Evolutionary conservation across 2,797 vertebrate genomes (phyloP).

Genomic region (Anguilla marmorata): DNA sequence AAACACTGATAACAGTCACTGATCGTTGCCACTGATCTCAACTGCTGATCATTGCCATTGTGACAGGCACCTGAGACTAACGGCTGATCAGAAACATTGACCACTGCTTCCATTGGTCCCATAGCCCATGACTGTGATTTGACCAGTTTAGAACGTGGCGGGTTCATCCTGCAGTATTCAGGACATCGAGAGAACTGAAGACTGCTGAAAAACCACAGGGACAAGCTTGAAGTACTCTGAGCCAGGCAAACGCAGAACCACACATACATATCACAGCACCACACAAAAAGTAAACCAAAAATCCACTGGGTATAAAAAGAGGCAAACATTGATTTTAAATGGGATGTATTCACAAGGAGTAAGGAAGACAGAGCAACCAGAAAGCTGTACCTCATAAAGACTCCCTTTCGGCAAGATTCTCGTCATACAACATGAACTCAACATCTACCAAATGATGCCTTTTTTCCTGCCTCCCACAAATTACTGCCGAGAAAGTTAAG

Average conservation of each 20-base stretch:
- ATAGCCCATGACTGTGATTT: neutral
- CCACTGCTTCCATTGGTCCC: neutral
- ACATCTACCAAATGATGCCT: slow-evolving; percentile 51
- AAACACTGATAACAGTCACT: neutral
- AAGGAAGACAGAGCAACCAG: slow-evolving; percentile 23
- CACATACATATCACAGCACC: slow-evolving; percentile 32
- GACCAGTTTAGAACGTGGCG: neutral
- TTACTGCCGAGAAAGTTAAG: slow-evolving; percentile 58
- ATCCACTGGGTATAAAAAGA: neutral
- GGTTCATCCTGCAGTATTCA: slow-evolving; percentile 20
- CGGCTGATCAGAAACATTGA: neutral
- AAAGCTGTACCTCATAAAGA: too few species aligned
- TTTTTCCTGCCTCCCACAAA: slow-evolving; percentile 61
- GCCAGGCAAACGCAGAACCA: slow-evolving; percentile 29
- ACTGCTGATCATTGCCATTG: neutral
- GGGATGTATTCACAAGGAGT: slow-evolving; percentile 32
- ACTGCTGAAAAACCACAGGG: slow-evolving; percentile 39
- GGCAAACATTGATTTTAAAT: slow-evolving; percentile 36
- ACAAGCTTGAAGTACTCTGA: slow-evolving; percentile 32
- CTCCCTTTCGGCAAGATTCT: slow-evolving; percentile 47
- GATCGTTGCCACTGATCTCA: neutral
- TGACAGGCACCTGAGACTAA: neutral
- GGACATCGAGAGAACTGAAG: slow-evolving; percentile 29
- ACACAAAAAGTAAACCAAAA: slow-evolving; percentile 15
- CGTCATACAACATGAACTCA: slow-evolving; percentile 48